These are phyloP conservation scores for Drosophila lowei DNA, from an alignment of 1,140 invertebrate genomes.

Conservation along the genomic window DNA sequence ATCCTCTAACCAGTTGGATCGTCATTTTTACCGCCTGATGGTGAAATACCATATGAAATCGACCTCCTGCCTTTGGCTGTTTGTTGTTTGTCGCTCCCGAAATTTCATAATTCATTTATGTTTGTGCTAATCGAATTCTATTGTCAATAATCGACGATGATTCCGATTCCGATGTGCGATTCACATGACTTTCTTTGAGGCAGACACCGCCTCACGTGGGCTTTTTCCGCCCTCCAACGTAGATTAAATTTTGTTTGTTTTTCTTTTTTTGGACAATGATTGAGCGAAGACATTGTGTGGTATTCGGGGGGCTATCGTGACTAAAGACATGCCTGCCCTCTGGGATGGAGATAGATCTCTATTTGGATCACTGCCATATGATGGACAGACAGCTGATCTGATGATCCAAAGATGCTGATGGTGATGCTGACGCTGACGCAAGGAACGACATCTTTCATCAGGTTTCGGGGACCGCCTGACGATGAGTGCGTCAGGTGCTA, in stretches of 20 bases:
- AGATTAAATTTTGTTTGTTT: conserved; percentile 16
- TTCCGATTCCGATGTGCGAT: conserved; percentile 11
- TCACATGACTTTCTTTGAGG: conserved; percentile 15
- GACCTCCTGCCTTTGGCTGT: no score
- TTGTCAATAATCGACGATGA: conserved; percentile 5
- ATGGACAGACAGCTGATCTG: conserved; percentile 4
- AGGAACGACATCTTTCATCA: conserved; percentile 29
- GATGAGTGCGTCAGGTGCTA: conserved; percentile 36
- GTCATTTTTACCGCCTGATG: conserved; percentile 3
- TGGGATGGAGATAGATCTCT: neutral
- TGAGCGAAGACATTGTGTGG: conserved; percentile 40
- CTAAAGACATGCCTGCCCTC: conserved; percentile 2
- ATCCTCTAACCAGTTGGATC: no score
- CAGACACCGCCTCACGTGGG: conserved; percentile 41
- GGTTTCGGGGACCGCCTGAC: conserved; percentile 3
- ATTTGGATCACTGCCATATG: conserved; percentile 40
- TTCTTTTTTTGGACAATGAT: conserved; percentile 20
- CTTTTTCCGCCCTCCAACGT: neutral
- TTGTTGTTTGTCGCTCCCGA: no score
- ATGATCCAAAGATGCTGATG: conserved; percentile 2
- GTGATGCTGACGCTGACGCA: conserved; percentile 48
- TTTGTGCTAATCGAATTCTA: conserved; percentile 8
- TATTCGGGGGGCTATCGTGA: neutral
- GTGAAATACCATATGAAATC: conserved; percentile 25
- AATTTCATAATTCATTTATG: neutral